Conservation (phyloP, 2,113 vertebrate species). For the Petroica traversi region DNA sequence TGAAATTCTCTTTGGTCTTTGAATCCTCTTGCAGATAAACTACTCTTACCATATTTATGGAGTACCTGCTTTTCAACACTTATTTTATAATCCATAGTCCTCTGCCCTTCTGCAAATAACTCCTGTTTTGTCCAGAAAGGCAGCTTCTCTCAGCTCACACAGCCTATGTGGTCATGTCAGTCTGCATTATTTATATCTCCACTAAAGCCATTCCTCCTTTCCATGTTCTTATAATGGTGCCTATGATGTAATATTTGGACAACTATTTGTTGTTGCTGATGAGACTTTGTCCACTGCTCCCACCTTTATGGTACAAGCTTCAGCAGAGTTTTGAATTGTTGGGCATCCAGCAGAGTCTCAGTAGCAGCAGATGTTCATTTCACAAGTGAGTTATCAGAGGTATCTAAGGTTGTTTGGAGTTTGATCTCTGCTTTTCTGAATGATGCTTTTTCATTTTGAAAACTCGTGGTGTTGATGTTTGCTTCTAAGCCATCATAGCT, state of each 20-base stretch:
- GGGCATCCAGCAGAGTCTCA: not conserved
- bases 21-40: slow-evolving; percentile 35
- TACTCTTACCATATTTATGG: slow-evolving; percentile 24
- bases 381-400: not conserved
- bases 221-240: not conserved
- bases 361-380: not conserved
- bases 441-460: not conserved
- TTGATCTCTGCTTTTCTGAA: not conserved
- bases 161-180: not conserved
- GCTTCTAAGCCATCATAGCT: not conserved
- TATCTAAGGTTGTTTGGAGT: not conserved
- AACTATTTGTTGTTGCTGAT: not conserved
- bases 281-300: not conserved
- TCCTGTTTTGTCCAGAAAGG: slow-evolving; percentile 23
- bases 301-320: not conserved
- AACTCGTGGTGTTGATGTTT: not conserved
- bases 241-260: not conserved
- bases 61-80: slow-evolving; percentile 33
- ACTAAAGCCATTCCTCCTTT: not conserved
- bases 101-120: slow-evolving; percentile 49
- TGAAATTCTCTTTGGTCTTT: slow-evolving; percentile 29
- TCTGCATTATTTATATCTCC: slow-evolving; percentile 5
- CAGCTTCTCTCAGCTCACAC: slow-evolving; percentile 1
- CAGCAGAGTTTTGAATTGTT: not conserved
- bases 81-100: slow-evolving; percentile 53